Evolutionary conservation across 2,888 invertebrate species (phyloP), one percentile per base, ranked within the genome.

Genomic region (Neoascia interrupta): DNA sequence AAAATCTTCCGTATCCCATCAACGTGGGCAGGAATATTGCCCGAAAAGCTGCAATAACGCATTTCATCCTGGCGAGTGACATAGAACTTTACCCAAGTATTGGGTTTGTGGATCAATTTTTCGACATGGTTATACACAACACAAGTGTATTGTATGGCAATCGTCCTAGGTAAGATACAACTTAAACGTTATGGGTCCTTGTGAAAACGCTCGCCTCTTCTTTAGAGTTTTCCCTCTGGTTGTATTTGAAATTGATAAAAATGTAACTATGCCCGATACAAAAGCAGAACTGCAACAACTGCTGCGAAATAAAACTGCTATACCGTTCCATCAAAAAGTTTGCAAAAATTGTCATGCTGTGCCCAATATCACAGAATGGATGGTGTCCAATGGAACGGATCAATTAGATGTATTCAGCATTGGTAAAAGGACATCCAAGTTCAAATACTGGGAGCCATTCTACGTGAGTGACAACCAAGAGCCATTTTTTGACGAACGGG

Each of bases 391-490:
- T 0, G 60, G 49, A 2, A 54, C 74, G 0, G 74, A 82, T 11
- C 58, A 82, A 0, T 13, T 85, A 1, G 19, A 82, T 0, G 23
- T 86, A 3, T 96, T 96, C 86, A 93, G 94, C 86, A 92, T 93
- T 10, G 94, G 94, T 0, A 94, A 95, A 84, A 90, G 96, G 18
- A 92, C 90, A 45, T 93, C 92, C 1, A 90, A 90, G 81, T 94
- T 91, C 85, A 89, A 91, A 8, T 93, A 93, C 84, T 97, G 97
- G 97, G 97, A 97, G 87, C 97, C 97, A 1, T 96, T 97, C 84
- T 97, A 94, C 85, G 94, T 97, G 56, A 96, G 97, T 16, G 96
- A 96, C 0, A 94, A 96, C 85, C 89, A 90, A n/a, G 96, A 96
- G 80, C 96, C 96, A 0, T 89, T 93, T 61, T 97, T 96, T 86